Evolutionary conservation across 2,797 vertebrate species (phyloP).

Genomic region (Cheirogaleus major): DNA sequence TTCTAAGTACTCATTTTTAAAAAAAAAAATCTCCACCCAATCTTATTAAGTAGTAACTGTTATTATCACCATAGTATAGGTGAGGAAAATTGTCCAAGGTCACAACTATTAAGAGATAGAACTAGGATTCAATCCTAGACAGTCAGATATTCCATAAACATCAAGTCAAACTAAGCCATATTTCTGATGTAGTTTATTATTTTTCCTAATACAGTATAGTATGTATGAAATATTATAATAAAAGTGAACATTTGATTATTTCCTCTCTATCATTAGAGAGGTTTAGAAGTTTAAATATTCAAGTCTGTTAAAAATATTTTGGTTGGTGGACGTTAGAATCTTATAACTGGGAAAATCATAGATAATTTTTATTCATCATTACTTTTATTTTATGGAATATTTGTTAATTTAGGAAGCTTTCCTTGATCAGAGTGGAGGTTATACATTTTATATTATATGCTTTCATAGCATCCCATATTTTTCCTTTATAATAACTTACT

Average conservation of each 20-base stretch:
- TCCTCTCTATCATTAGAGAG: neutral
- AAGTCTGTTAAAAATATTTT: slow-evolving; percentile 31
- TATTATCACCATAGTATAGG: neutral
- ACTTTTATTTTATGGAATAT: neutral
- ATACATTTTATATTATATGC: neutral
- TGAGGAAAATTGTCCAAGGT: neutral
- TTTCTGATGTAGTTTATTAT: neutral
- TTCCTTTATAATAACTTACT: slow-evolving; percentile 11
- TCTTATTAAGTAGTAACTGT: neutral
- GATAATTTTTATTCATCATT: neutral
- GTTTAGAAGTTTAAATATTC: neutral
- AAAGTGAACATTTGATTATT: neutral
- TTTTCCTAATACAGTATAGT: neutral
- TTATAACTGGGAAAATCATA: neutral
- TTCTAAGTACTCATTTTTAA: neutral
- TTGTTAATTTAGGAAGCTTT: neutral
- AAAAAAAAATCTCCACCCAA: neutral
- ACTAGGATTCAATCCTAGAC: neutral
- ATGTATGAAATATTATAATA: neutral
- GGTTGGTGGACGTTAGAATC: neutral
- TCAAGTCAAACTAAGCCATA: neutral
- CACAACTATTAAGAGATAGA: slow-evolving; percentile 2
- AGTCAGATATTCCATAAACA: neutral
- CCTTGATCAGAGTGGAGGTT: neutral
- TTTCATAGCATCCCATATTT: neutral